Evolutionary conservation across 2,888 invertebrate species (phyloP).

Genomic region (Amiota mariae): DNA sequence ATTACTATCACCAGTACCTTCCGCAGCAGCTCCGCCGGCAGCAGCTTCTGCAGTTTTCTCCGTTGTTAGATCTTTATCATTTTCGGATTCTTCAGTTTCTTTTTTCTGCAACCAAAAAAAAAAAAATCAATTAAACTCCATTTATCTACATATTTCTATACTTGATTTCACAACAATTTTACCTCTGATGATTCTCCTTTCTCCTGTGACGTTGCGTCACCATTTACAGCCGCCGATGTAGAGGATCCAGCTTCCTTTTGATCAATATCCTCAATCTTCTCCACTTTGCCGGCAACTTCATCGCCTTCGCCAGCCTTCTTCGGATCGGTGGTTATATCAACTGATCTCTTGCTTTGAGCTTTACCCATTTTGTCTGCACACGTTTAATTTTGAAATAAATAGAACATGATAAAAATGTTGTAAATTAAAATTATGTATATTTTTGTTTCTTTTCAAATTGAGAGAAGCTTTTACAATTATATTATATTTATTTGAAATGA

Average conservation of each 20-base stretch:
- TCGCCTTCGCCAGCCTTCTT: constrained; percentile 75
- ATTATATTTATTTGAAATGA: neutral
- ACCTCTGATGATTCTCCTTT: constrained; percentile 74
- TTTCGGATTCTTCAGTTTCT: constrained; percentile 76
- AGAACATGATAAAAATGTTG: neutral
- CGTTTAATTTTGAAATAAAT: neutral
- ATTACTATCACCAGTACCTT: constrained; percentile 45
- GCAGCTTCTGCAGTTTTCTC: constrained; percentile 76
- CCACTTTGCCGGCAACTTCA: constrained; percentile 81
- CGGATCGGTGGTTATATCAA: constrained; percentile 84
- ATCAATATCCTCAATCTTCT: constrained; percentile 84
- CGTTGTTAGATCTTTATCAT: constrained; percentile 81
- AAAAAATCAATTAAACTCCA: neutral
- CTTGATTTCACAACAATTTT: constrained; percentile 17
- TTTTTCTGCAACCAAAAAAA: constrained; percentile 75
- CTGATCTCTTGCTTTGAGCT: constrained; percentile 90
- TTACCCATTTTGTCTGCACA: constrained; percentile 80
- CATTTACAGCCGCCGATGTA: constrained; percentile 75
- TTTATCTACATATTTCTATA: neutral
- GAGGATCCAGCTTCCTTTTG: constrained; percentile 77
- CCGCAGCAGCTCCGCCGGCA: constrained; percentile 49
- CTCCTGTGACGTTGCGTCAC: constrained; percentile 80
- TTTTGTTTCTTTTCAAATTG: neutral
- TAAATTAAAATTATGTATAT: neutral
- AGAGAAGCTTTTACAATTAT: neutral